Evolutionary conservation across 2,113 vertebrate species (phyloP), one percentile per base, ranked within the genome.

Genomic region (Ophiodon elongatus): DNA sequence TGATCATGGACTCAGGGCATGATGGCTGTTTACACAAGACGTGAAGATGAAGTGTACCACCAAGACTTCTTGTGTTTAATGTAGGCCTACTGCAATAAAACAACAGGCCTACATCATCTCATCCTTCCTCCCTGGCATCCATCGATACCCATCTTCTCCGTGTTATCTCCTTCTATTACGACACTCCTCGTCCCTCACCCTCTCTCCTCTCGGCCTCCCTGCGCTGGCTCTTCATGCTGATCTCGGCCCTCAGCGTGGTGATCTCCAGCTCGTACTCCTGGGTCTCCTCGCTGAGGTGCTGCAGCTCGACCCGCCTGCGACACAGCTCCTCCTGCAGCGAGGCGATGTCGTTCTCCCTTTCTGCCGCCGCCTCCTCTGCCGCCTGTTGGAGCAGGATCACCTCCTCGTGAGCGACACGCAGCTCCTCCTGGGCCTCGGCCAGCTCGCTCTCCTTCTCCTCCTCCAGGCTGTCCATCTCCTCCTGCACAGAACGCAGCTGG

Each of bases 261-360:
- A 97, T 96, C 93, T 98, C 97, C 93, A 96, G 86, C 89, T 97
- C 96, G 4, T 97, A 97, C 79, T 96, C 96, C 68, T 95, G 92
- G 1, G 95, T 95, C 33, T 96, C 93, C 17, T 93, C 93, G 3
- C 95, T 96, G 80, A 96, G 93, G 17, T 94, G 92, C 10, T 95
- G 94, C 14, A 98, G 94, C 85, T 97, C 96, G 0, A 93, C 95
- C 59, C 95, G 95, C 85, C 97, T 86, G 8, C 96, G 94, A 77
- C 94, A 97, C 76, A 98, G 89, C 86, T 97, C 96, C 82, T 96
- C 96, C 93, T 97, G 97, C 90, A 98, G 89, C 6, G 94, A 95
- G 4, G 97, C 96, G 0, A 98, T 96, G 94, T 98, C 96, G 1
- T 96, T 97, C 91, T 97, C 97, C 25, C 97, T 90, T 84, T 97